A percentile compares a stretch with the other conserved stretches of the same genome.
phyloP scores from a whole-genome alignment of 2,113 vertebrate species.

The Alces alces region DNA sequence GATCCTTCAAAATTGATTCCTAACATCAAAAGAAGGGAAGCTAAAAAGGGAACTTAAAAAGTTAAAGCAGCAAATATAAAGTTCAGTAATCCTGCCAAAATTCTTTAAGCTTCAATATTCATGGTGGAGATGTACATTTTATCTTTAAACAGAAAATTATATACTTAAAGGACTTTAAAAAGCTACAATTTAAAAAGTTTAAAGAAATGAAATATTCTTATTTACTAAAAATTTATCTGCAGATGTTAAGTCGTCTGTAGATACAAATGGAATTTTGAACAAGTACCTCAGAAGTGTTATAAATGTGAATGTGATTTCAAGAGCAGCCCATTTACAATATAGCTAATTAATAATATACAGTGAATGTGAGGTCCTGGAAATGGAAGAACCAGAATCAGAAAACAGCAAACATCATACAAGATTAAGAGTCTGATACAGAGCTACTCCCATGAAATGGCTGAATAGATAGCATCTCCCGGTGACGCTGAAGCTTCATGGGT shows the following conservation, averaged over 20 bases:
- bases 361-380: not conserved
- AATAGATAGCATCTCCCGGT: not conserved
- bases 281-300: not conserved
- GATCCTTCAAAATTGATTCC: conserved; percentile 60
- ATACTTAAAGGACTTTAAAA: not conserved
- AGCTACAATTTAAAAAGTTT: not conserved
- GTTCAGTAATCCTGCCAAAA: conserved; percentile 18
- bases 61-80: conserved; percentile 43
- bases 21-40: conserved; percentile 57
- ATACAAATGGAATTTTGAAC: not conserved
- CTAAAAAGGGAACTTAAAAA: conserved; percentile 46
- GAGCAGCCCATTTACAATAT: not conserved
- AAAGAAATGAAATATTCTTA: not conserved
- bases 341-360: conserved; percentile 16
- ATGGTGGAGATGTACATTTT: not conserved
- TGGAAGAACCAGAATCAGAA: not conserved
- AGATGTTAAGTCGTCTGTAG: not conserved
- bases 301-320: not conserved
- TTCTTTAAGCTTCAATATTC: not conserved
- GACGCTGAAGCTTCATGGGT: not conserved
- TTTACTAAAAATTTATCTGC: not conserved
- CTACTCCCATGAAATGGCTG: not conserved
- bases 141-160: not conserved
- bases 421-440: not conserved
- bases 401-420: not conserved